These are phyloP conservation scores for Trichonephila clavipes DNA, from an alignment of 1,140 invertebrate species.

Conservation along the genomic window DNA sequence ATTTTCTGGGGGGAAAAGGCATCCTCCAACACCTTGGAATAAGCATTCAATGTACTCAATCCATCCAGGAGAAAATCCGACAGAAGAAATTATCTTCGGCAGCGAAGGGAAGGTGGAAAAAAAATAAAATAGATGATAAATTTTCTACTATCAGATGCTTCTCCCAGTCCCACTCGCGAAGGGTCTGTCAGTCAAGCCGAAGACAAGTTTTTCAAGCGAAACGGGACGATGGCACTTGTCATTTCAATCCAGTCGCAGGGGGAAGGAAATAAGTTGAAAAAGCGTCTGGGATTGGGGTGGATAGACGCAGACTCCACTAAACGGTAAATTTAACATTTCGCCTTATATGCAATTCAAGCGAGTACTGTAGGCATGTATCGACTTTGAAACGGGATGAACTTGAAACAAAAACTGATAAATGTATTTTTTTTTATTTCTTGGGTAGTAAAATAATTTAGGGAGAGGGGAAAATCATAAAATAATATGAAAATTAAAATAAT, in stretches of 20 bases:
- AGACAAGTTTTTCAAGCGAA: conserved; percentile 22
- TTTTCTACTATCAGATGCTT: neutral
- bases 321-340: neutral
- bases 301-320: neutral
- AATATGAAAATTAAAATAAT: too few relatives aligned
- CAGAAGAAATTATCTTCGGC: neutral
- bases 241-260: neutral
- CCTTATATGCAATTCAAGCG: too few relatives aligned
- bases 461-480: too few relatives aligned
- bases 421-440: too few relatives aligned
- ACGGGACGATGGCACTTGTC: neutral
- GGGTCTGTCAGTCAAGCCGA: neutral
- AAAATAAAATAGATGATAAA: neutral
- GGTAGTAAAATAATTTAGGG: too few relatives aligned
- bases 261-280: neutral
- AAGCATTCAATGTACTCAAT: conserved; percentile 17
- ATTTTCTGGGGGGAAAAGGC: too few relatives aligned
- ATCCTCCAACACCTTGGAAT: neutral
- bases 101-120: neutral
- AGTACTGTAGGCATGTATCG: too few relatives aligned
- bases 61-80: neutral
- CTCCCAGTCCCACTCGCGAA: neutral
- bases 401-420: too few relatives aligned
- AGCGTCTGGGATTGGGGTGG: neutral
- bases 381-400: too few relatives aligned